Evolutionary conservation across 2,797 vertebrate genomes (phyloP).

Genomic region (Melanitta fusca): DNA sequence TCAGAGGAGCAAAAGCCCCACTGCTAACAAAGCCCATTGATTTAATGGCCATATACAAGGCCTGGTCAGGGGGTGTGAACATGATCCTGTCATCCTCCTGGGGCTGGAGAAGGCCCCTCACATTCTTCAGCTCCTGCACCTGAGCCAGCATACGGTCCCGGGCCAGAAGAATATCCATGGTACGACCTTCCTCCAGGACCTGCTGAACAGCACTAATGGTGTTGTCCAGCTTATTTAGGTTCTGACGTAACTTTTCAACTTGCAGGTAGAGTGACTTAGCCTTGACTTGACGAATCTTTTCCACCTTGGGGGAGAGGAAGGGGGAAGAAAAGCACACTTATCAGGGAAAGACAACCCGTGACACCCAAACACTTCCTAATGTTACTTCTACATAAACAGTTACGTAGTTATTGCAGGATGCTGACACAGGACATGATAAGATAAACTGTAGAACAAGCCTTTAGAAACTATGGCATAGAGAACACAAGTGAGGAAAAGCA

Average conservation of each 20-base stretch:
- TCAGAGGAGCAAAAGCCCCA: constrained; percentile 93
- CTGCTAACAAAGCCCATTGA: constrained; percentile 97
- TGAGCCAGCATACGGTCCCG: constrained; percentile 96
- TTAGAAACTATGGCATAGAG: not conserved
- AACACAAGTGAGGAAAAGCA: not conserved
- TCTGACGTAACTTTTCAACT: constrained; percentile 97
- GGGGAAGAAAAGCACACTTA: not conserved
- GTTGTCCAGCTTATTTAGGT: constrained; percentile 94
- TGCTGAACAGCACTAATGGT: constrained; percentile 95
- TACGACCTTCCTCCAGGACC: constrained; percentile 94
- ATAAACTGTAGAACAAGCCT: not conserved
- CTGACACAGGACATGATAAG: not conserved
- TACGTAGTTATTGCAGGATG: not conserved
- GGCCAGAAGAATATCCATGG: constrained; percentile 93
- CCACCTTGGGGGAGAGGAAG: constrained; percentile 81
- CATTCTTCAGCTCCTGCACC: constrained; percentile 94
- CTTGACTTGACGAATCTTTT: constrained; percentile 99
- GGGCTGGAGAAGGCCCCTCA: constrained; percentile 91
- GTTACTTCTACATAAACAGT: rapidly evolving
- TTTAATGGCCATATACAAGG: constrained; percentile 92
- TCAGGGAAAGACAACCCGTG: not conserved
- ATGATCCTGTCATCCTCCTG: constrained; percentile 97
- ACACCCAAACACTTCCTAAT: not conserved
- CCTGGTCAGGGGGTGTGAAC: constrained; percentile 97
- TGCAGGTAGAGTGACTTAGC: constrained; percentile 98